Base-by-base conservation (phyloP, 2,113 vertebrate genomes). In the Oceanodroma tethys region DNA sequence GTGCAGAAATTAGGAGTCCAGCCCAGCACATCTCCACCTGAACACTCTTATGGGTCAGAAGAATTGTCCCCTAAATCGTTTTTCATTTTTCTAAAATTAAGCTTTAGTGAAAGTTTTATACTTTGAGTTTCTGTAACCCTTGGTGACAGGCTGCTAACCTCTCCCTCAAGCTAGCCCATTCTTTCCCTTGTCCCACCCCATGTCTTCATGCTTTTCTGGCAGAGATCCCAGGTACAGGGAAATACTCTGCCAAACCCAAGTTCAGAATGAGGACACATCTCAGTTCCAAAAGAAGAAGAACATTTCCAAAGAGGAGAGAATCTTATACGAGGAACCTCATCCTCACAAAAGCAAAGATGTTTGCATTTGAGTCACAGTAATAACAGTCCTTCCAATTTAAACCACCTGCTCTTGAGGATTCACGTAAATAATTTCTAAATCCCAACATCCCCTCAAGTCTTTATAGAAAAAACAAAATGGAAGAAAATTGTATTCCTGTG, bases 201-300 rank as follows among this genome's bases (percentile, higher is more conserved):
- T 18, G 66, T 50, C 78, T 87, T 94, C 84, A 75, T 68, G 88
- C 29, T 56, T 86, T 88, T 72, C 86, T 97, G 94, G 86, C 80
- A 91, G 60, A 81, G 30, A 75, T 95, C 91, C 86, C 70, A 89
- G 72, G 17, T 63, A 59, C 18, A 84, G 23, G 25, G 43, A 75
- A 93, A 65, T 26, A 42, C 36, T 90, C 47, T 91, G 88, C 93
- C 91, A 97, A 97, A 91, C 23, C 27, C 72, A 89, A 93, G 92
- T 96, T 97, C 92, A 95, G 75, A 58, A 8, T 0, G 12, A 94
- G 94, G 83, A 93, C 72, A 79, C 30, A 56, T 73, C 27, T 56
- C 43, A 29, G 18, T 75, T 92, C 52, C 78, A 73, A 60, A 88
- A 78, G 45, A 83, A 73, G 43, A 83, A 47, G 27, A 96, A 62